phyloP scores from a whole-genome alignment of 1,140 invertebrate species.

The Laupala kohalensis region DNA sequence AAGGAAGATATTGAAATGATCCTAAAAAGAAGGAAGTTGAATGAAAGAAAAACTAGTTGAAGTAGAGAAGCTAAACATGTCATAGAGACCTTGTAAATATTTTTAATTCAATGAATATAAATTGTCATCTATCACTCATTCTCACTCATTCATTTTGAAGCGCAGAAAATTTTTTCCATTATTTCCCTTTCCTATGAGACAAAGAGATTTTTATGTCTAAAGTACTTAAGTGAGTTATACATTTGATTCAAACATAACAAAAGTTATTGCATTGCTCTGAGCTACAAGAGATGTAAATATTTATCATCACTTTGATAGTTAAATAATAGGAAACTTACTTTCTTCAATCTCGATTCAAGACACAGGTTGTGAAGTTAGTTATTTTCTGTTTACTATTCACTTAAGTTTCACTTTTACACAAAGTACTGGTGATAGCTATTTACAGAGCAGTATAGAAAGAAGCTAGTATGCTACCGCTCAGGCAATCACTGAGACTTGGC shows the following conservation, averaged over 20 bases:
- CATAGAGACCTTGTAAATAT: too few species aligned
- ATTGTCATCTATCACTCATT: too few species aligned
- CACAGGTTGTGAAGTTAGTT: neutral
- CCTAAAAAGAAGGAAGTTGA: too few species aligned
- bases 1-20: too few species aligned
- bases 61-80: too few species aligned
- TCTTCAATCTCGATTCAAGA: too few species aligned
- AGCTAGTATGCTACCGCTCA: conserved; percentile 1
- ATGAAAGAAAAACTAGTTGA: too few species aligned
- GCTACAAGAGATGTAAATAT: neutral
- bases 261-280: neutral
- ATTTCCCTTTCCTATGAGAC: too few species aligned
- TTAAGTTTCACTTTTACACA: neutral
- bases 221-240: neutral
- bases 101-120: too few species aligned
- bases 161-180: too few species aligned
- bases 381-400: neutral
- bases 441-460: conserved; percentile 1
- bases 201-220: neutral
- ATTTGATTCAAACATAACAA: neutral
- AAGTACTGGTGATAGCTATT: neutral
- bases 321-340: too few species aligned
- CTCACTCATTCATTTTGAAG: too few species aligned
- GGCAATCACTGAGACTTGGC: conserved; percentile 1
- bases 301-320: neutral